Percentiles rank a stretch among this genome's conserved stretches.
Conservation (phyloP, 1,140 invertebrate species). For the Drosophila littoralis region DNA sequence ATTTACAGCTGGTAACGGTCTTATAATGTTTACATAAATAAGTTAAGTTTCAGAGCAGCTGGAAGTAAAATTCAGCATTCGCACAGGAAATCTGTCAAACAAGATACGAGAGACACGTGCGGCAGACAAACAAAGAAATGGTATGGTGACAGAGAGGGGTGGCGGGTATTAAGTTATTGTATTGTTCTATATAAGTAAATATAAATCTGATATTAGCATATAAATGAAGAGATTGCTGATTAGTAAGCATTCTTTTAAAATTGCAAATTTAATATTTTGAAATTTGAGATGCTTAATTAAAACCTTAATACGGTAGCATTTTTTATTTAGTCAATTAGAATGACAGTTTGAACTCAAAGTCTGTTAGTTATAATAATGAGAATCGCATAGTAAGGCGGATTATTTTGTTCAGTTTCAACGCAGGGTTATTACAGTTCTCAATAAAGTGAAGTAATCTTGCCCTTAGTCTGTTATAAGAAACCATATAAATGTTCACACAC, state of each 20-base stretch:
- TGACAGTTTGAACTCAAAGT: no score
- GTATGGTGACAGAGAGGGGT: neutral
- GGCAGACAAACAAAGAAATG: conserved; percentile 1
- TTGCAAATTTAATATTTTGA: conserved; percentile 46
- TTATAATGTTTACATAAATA: conserved; percentile 21
- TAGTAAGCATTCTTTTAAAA: conserved; percentile 35
- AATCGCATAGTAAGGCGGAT: no score
- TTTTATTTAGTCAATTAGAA: neutral
- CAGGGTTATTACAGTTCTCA: no score
- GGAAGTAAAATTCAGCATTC: conserved; percentile 12
- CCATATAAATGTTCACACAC: neutral
- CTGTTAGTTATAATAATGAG: no score
- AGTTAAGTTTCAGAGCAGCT: conserved; percentile 39
- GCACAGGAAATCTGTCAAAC: conserved; percentile 27
- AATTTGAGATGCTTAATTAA: conserved; percentile 44
- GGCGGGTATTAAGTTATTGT: conserved; percentile 5
- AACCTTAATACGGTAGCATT: conserved; percentile 11
- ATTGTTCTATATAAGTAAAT: conserved; percentile 14
- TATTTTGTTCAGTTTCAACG: no score
- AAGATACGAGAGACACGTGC: conserved; percentile 2
- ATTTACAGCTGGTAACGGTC: neutral
- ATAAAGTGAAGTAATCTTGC: no score
- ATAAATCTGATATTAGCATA: conserved; percentile 41
- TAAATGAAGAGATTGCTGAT: conserved; percentile 30
- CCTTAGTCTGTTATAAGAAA: no score